phyloP scores from a whole-genome alignment of 1,140 invertebrate species.

The Stegodyphus dumicola region DNA sequence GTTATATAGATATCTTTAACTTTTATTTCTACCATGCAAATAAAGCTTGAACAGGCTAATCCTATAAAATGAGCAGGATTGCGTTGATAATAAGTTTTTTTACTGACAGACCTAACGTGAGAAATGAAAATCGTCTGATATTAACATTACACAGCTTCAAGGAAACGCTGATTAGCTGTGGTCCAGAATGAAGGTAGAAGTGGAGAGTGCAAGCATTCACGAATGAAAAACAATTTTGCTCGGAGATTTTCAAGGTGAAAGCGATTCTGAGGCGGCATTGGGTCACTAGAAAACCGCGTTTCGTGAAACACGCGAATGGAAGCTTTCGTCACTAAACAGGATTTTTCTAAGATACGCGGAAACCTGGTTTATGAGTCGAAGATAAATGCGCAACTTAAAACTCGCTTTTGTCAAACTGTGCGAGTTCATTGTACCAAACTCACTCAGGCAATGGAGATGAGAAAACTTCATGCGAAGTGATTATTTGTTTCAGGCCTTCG shows the following conservation, averaged over 20 bases:
- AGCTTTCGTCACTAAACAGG: no score
- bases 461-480: background rate
- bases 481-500: background rate
- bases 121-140: background rate
- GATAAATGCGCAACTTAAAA: background rate
- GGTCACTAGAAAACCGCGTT: background rate
- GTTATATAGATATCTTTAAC: background rate
- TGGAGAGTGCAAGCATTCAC: background rate
- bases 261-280: background rate
- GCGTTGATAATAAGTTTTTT: background rate
- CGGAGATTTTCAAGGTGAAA: slow-evolving; percentile 30
- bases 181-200: slow-evolving; percentile 35
- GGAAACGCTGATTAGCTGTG: slow-evolving; percentile 17
- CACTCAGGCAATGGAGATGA: background rate
- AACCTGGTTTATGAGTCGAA: background rate
- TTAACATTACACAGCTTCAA: background rate
- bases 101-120: background rate
- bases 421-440: background rate
- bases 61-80: background rate
- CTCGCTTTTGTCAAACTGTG: background rate
- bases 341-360: background rate
- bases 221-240: slow-evolving; percentile 4
- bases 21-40: background rate
- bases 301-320: slow-evolving; percentile 14
- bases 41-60: background rate